These are phyloP conservation scores for Berghia stephanieae DNA, from an alignment of 1,140 invertebrate species.

Conservation along the genomic window DNA sequence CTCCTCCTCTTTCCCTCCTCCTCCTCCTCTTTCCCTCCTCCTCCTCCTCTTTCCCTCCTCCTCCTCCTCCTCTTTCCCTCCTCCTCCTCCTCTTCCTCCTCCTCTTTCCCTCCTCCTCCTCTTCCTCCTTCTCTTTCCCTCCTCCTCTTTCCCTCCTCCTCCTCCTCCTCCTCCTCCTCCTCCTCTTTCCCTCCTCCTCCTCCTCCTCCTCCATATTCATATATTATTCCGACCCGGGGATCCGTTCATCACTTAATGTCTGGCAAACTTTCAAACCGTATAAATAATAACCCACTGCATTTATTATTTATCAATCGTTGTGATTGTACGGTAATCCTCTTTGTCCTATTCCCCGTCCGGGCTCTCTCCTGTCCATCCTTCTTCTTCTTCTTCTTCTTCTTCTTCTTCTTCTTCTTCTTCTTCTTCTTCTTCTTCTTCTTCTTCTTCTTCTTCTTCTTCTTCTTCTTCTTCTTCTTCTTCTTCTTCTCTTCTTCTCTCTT, in stretches of 20 bases:
- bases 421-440: background rate
- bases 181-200: background rate
- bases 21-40: background rate
- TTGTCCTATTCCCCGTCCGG: background rate
- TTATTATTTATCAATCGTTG: no score
- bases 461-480: background rate
- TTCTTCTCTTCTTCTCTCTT: background rate
- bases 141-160: constrained; percentile 15
- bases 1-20: background rate
- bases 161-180: background rate
- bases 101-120: background rate
- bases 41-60: background rate
- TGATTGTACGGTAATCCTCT: no score
- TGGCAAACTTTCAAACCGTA: no score
- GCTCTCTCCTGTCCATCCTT: background rate
- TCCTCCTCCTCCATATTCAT: no score
- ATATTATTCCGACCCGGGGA: background rate
- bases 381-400: background rate
- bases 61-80: background rate
- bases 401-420: constrained; percentile 11
- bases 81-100: background rate
- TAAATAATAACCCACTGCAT: no score
- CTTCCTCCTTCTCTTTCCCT: background rate
- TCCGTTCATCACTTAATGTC: background rate
- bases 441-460: background rate